Evolutionary conservation across 2,888 invertebrate species (phyloP), one percentile per base, ranked within the genome.

Genomic region (Pristionchus exspectatus): DNA sequence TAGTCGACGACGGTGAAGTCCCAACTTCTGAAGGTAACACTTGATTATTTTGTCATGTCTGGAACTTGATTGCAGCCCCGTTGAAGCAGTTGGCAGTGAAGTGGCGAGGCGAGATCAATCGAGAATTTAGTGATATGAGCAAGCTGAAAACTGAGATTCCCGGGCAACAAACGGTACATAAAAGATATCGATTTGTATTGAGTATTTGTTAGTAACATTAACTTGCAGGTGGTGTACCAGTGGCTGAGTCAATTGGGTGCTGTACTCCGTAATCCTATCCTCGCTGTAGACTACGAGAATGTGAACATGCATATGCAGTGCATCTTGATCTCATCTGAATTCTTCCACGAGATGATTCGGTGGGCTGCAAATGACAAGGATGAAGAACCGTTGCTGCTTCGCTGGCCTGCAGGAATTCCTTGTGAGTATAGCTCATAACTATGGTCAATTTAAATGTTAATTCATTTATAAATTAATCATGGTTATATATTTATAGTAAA

Each of bases 271-370:
- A 18, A 44, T 5, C 38, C 77, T 44, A 4, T 77, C n/a, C 10
- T 24, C 7, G 77, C 38, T 1, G 77, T 50, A 77, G n/a, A 21
- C 44, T 16, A 10, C 59, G 21, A 21, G 59, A 59, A 50, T 77
- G 21, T 74, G n/a, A 77, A 44, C 50, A 77, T 77, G 38, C n/a
- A 77, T 44, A 77, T 77, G 77, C 44, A 77, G 7, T 77, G 77
- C n/a, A 33, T 50, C 50, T 44, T 44, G 7, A 10, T 77, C 44
- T 44, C 77, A 9, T 14, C n/a, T 21, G 77, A 77, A 5, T 77
- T 44, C n/a, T 44, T 50, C 21, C 77, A 44, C 24, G 44, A 38
- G 9, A 44, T 77, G 77, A 18, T 77, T 77, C 21, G 44, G 7
- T 77, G 77, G 77, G 77, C 77, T 77, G 77, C 50, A 7, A 74